Conservation (phyloP, 2,113 vertebrate species). For the Cebidichthys violaceus region DNA sequence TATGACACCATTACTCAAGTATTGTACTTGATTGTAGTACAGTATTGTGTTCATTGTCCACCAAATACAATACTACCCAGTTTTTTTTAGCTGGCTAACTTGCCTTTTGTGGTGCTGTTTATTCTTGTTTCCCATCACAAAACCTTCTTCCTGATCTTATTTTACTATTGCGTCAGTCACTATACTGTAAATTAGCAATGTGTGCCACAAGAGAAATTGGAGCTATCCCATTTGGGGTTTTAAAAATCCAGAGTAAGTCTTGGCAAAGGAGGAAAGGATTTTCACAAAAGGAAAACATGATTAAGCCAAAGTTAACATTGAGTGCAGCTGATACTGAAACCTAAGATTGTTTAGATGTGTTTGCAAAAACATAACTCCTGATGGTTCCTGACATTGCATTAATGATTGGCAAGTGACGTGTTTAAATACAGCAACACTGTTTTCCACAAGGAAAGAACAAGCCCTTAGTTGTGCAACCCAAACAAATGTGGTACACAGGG, state of each 20-base stretch:
- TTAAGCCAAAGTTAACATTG: constrained; percentile 38
- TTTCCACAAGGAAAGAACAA: not conserved
- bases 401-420: not conserved
- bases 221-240: constrained; percentile 16
- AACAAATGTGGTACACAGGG: not conserved
- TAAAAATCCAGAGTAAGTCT: constrained; percentile 16
- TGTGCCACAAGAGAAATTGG: not conserved
- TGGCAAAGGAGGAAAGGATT: constrained; percentile 9
- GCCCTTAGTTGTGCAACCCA: not conserved
- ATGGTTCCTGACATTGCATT: not conserved
- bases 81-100: not conserved
- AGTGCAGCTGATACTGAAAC: constrained; percentile 29
- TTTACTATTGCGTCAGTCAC: constrained; percentile 4
- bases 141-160: constrained; percentile 10
- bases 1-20: not conserved
- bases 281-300: constrained; percentile 2
- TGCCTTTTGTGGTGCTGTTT: constrained; percentile 1
- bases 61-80: not conserved
- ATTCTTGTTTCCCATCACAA: constrained; percentile 26
- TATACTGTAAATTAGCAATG: not conserved
- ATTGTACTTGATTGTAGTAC: not conserved
- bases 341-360: constrained; percentile 9
- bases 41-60: constrained; percentile 5
- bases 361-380: not conserved
- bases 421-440: not conserved